Evolutionary conservation across 2,888 invertebrate species (phyloP).

Genomic region (Erannis defoliaria): DNA sequence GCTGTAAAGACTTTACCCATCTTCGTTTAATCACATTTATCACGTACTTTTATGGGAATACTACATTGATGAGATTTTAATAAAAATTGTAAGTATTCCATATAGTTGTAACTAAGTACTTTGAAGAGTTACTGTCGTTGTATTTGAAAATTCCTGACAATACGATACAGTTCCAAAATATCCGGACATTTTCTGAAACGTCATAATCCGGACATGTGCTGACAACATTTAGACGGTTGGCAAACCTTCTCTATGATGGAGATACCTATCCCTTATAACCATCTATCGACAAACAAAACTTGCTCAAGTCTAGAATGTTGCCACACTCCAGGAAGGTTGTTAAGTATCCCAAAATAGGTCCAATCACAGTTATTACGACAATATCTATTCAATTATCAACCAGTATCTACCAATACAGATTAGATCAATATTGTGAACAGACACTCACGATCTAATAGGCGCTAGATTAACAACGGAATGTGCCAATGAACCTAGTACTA

Average conservation of each 20-base stretch:
- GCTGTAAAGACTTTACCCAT: constrained; percentile 3
- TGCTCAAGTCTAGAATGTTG: no score
- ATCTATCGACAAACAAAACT: no score
- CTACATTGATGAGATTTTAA: not conserved
- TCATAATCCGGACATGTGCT: no score
- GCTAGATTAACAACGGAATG: constrained; percentile 22
- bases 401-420: not conserved
- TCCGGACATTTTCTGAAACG: no score
- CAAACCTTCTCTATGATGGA: no score
- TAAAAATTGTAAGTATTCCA: not conserved
- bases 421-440: constrained; percentile 21
- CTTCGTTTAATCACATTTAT: constrained; percentile 3
- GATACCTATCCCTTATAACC: no score
- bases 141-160: no score
- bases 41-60: not conserved
- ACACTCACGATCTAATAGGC: constrained; percentile 13
- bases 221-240: no score
- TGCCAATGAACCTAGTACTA: constrained; percentile 21
- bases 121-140: no score
- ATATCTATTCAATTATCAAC: constrained; percentile 2
- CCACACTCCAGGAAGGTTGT: constrained; percentile 4
- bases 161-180: no score
- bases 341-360: not conserved
- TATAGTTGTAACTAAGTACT: not conserved
- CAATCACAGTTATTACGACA: not conserved